These are phyloP conservation scores for Passer montanus DNA, from an alignment of 2,113 vertebrate genomes.

Conservation along the genomic window DNA sequence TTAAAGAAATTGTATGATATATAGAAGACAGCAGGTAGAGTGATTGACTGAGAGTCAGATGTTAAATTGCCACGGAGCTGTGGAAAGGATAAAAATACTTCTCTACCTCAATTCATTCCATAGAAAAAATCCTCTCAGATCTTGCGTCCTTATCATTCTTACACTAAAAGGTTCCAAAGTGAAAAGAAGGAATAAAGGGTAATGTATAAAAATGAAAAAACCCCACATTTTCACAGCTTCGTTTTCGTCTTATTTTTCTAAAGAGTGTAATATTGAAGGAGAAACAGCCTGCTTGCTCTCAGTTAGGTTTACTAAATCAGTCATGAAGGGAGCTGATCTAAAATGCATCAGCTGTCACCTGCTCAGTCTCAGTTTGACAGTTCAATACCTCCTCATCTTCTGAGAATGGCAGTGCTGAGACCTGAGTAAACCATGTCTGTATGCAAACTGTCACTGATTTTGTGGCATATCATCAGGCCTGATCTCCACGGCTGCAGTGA, in stretches of 20 bases:
- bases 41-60: constrained; percentile 34
- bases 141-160: background rate
- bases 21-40: constrained; percentile 29
- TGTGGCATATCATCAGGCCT: constrained; percentile 68
- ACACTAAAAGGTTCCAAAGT: constrained; percentile 20
- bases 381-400: constrained; percentile 72
- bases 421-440: constrained; percentile 62
- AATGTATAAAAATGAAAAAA: constrained; percentile 17
- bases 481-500: constrained; percentile 57
- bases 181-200: background rate
- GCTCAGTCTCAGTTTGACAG: constrained; percentile 64
- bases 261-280: background rate
- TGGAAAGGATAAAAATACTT: constrained; percentile 21
- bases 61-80: constrained; percentile 10
- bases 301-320: constrained; percentile 64
- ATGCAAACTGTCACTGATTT: constrained; percentile 73
- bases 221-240: background rate
- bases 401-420: constrained; percentile 68
- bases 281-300: background rate
- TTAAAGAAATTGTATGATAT: background rate
- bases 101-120: background rate
- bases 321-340: constrained; percentile 65
- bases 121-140: background rate
- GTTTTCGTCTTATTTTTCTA: background rate
- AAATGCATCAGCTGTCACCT: constrained; percentile 73